Conservation (phyloP, 2,888 invertebrate species). For the Heliconius aoede region DNA sequence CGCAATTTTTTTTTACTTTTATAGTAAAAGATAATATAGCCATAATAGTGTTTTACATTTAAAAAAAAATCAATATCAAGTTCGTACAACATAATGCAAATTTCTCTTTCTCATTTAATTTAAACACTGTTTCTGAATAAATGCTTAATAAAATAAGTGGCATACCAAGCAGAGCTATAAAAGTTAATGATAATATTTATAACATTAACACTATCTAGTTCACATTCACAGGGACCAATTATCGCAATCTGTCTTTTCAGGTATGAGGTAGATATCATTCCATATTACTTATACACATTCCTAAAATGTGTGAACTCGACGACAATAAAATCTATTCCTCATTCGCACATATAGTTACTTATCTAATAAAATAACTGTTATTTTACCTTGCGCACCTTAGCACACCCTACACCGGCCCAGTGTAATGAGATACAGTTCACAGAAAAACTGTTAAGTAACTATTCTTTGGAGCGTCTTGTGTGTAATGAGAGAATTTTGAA, state of each 20-base stretch:
- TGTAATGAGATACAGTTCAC: slow-evolving; percentile 69
- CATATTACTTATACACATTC: slow-evolving; percentile 31
- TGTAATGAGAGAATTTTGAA: slow-evolving; percentile 72
- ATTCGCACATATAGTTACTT: slow-evolving; percentile 41
- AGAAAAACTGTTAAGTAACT: slow-evolving; percentile 73
- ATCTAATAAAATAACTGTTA: slow-evolving; percentile 54
- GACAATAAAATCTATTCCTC: slow-evolving; percentile 43
- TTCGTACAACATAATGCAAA: neutral
- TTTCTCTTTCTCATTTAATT: neutral
- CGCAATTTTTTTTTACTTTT: neutral
- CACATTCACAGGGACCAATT: slow-evolving; percentile 21
- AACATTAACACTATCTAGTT: slow-evolving; percentile 12
- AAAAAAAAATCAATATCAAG: neutral
- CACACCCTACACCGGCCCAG: slow-evolving; percentile 65
- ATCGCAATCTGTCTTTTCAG: slow-evolving; percentile 28
- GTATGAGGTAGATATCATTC: slow-evolving; percentile 36
- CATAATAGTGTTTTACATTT: neutral
- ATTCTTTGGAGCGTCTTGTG: slow-evolving; percentile 63
- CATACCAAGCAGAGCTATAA: slow-evolving; percentile 11
- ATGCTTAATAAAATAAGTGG: slow-evolving; percentile 10
- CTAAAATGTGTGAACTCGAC: slow-evolving; percentile 38
- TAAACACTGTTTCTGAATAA: neutral
- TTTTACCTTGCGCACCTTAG: slow-evolving; percentile 55
- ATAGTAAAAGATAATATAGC: neutral
- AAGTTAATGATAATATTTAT: slow-evolving; percentile 25